Evolutionary conservation across 2,797 vertebrate species (phyloP), one percentile per base, ranked within the genome.

Genomic region (Austrolebias charrua): DNA sequence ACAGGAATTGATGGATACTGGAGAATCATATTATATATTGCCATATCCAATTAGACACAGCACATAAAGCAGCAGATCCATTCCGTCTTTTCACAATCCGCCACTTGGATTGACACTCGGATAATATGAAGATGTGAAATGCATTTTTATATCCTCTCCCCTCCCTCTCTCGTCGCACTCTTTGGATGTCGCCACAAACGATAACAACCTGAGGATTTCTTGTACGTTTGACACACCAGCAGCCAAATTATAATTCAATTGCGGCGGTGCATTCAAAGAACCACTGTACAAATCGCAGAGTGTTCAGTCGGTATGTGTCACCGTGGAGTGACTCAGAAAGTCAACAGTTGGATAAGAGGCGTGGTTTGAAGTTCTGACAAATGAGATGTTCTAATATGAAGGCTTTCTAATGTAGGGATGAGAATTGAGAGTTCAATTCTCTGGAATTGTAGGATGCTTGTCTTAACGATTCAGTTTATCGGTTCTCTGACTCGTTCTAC

Each of bases 21-120:
- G 79, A 87, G 89, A 90, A 87, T 83, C 84, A 74, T 79, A 89
- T 93, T 89, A 92, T 91, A 92, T 91, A 91, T 90, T 88, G 91
- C 89, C 86, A 90, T 88, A 92, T 92, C 89, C 90, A 93, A 94
- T 93, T 93, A 93, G 89, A 92, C 81, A 89, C 90, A 91, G 89
- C 80, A 91, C 90, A 92, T 93, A 92, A 93, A 93, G 88, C 89
- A 88, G 86, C 86, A 87, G 89, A 92, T 92, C 91, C 85, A 88
- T 91, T 85, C 89, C 88, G 76, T 63, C 71, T 82, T 90, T 86
- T 82, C 80, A 78, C 81, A 78, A 84, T 86, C 82, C 73, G 70
- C 65, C 55, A 56, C 85, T 84, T 73, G 46, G 82, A 89, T n/a
- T 58, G 55, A 47, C 55, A 58, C 55, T 46, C 55, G 11, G 28